These are phyloP conservation scores for Bovichtus variegatus DNA, from an alignment of 2,797 vertebrate genomes.

Conservation along the genomic window DNA sequence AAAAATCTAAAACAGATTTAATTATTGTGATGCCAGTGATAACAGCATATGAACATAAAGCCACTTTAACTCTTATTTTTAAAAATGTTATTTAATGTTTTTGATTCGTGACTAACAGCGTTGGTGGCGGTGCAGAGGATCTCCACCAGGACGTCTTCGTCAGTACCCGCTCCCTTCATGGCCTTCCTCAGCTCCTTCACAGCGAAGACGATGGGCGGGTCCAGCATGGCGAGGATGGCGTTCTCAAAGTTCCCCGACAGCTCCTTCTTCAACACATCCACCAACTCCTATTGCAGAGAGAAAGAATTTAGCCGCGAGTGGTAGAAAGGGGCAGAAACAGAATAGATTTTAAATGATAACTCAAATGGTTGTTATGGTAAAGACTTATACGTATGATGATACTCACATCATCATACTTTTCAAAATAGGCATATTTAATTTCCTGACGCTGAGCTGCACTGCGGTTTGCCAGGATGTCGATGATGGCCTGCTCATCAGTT, in stretches of 20 bases:
- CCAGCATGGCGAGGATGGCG: slow-evolving; percentile 86
- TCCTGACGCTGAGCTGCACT: slow-evolving; percentile 78
- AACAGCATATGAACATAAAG: not conserved
- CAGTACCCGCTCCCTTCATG: slow-evolving; percentile 87
- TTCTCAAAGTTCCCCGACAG: slow-evolving; percentile 86
- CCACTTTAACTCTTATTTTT: not conserved
- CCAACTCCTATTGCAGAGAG: slow-evolving; percentile 77
- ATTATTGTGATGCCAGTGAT: not conserved
- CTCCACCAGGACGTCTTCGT: slow-evolving; percentile 87
- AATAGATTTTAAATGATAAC: not conserved
- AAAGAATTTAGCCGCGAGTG: not conserved
- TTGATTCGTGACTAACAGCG: slow-evolving; percentile 57
- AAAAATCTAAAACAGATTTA: not conserved
- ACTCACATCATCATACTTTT: slow-evolving; percentile 88
- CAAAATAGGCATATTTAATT: slow-evolving; percentile 86
- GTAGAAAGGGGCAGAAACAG: not conserved
- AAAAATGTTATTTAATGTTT: not conserved
- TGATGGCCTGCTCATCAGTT: slow-evolving; percentile 87
- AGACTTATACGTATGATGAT: fast-evolving
- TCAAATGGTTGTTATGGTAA: not conserved
- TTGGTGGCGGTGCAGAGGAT: slow-evolving; percentile 86
- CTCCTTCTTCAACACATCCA: slow-evolving; percentile 84
- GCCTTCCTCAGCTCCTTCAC: slow-evolving; percentile 88
- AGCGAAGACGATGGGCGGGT: slow-evolving; percentile 80
- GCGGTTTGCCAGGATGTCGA: slow-evolving; percentile 86